Conservation (phyloP, 2,113 vertebrate species). For the Nerophis lumbriciformis region DNA sequence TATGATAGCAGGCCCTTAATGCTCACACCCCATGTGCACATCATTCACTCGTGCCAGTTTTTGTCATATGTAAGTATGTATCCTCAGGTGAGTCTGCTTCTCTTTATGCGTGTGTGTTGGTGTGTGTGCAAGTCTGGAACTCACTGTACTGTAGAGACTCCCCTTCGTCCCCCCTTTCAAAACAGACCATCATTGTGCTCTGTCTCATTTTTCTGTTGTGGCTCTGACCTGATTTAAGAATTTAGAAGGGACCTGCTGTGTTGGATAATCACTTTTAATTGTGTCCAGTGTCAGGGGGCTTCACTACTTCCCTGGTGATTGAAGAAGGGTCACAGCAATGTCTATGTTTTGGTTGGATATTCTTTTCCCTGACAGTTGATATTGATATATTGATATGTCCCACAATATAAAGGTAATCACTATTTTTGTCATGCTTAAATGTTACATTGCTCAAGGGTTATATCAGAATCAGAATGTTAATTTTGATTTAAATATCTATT, state of each 20-base stretch:
- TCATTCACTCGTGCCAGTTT: neutral
- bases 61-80: neutral
- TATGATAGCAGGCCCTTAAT: too few species aligned
- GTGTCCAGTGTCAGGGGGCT: conserved; percentile 16
- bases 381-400: too few species aligned
- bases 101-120: neutral
- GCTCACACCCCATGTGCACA: neutral
- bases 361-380: too few species aligned
- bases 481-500: too few species aligned
- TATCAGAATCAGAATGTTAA: too few species aligned
- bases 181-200: conserved; percentile 66
- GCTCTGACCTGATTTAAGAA: conserved; percentile 59
- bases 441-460: too few species aligned
- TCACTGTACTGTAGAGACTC: conserved; percentile 30
- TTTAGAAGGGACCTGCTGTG: conserved; percentile 57
- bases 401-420: too few species aligned
- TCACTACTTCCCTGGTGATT: neutral
- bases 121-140: neutral
- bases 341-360: neutral
- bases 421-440: too few species aligned
- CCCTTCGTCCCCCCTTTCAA: conserved; percentile 23
- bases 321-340: conserved; percentile 1
- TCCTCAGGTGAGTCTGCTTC: neutral
- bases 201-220: conserved; percentile 40
- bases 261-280: conserved; percentile 61